These are phyloP conservation scores for Aphyosemion australe DNA, from an alignment of 2,113 vertebrate genomes.

Conservation along the genomic window DNA sequence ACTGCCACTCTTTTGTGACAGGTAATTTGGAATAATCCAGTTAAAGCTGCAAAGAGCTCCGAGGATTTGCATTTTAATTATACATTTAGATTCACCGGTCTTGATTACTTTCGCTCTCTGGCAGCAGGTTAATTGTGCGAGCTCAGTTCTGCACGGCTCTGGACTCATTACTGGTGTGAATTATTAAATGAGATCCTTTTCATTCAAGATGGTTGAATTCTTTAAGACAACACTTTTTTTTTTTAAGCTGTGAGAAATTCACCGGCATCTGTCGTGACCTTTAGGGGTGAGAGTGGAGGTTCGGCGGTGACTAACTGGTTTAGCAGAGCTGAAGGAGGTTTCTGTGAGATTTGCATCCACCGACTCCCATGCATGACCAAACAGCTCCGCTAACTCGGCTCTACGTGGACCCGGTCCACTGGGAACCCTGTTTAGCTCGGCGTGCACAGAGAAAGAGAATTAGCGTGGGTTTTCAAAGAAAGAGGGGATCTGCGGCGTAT, in stretches of 20 bases:
- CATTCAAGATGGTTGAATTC: conserved; percentile 6
- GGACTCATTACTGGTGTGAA: conserved; percentile 56
- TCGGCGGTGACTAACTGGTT: not conserved
- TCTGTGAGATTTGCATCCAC: conserved; percentile 61
- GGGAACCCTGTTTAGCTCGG: conserved; percentile 66
- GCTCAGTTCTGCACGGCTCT: conserved; percentile 51
- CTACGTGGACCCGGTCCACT: conserved; percentile 43
- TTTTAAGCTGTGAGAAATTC: not conserved
- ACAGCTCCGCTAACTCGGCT: conserved; percentile 55
- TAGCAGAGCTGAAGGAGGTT: conserved; percentile 22
- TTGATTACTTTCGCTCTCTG: conserved; percentile 71
- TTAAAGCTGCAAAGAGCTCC: conserved; percentile 45
- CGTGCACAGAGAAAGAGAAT: conserved; percentile 57
- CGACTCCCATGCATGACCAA: conserved; percentile 56
- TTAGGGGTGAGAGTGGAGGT: not conserved
- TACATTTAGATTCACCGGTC: conserved; percentile 60
- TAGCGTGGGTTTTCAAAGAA: conserved; percentile 71
- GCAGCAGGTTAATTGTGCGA: conserved; percentile 75
- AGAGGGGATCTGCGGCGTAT: conserved; percentile 64
- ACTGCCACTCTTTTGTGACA: conserved; percentile 58
- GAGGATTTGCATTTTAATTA: conserved; percentile 76
- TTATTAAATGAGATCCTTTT: conserved; percentile 51
- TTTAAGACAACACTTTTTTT: conserved; percentile 4
- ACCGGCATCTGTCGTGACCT: not conserved
- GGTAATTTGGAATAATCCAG: conserved; percentile 67